Base-by-base conservation (phyloP, 1,140 invertebrate species). In the Oryzaephilus surinamensis region DNA sequence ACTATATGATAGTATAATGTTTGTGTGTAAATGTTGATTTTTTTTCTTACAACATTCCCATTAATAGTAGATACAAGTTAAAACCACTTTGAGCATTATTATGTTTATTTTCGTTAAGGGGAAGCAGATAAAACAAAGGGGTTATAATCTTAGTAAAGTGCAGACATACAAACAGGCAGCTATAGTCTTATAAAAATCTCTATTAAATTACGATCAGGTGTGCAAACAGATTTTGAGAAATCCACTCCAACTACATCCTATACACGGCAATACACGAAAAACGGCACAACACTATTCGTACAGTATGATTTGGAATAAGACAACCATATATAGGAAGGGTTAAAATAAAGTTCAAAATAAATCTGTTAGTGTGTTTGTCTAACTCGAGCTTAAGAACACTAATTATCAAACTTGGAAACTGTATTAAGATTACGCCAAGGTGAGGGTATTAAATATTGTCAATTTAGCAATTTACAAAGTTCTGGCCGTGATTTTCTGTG, bases 381-480 rank as follows among this genome's bases (percentile, higher is more conserved):
- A 57, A 51, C 50, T 45, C 41, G 42, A 41, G 50, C 54, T 57
- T 57, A 57, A 57, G 51, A 55, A 55, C 52, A 57, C 52, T 57
- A 55, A 57, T 57, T 57, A 52, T 52, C 52, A 54, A 55, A 55
- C 47, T 54, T 57, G 45, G 52, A 57, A 57, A 57, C 52, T 57
- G 55, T 57, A 57, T 55, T 55, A 55, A 54, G 52, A 55, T 55
- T 55, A 55, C 51, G 52, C 45, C 44, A 54, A 54, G 50, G 48
- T 52, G 50, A 52, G 47, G n/a, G 44, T 50, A 52, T 52, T 52
- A 55, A 55, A 55, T 55, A 55, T 55, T 52, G 52, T 55, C 52
- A 55, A 55, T 52, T 55, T 55, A 55, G 52, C 52, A 55, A 55
- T 55, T 54, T 47, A 48, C 34, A 35, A 51, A 53, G 36, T 53